Evolutionary conservation across 2,888 invertebrate species (phyloP).

Genomic region (Drosophila eohydei): DNA sequence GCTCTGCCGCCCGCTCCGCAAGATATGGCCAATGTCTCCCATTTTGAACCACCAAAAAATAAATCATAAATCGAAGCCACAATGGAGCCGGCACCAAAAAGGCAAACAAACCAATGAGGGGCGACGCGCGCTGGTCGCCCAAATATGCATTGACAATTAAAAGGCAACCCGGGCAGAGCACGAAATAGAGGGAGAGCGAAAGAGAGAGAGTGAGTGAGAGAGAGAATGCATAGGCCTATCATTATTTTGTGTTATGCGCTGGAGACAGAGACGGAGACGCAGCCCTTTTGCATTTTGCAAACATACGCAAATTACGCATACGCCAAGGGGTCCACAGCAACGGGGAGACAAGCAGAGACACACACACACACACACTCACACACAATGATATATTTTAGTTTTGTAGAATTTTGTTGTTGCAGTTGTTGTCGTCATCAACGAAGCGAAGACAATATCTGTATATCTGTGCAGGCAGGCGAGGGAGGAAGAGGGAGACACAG

Average conservation of each 20-base stretch:
- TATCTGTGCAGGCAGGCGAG: conserved; percentile 18
- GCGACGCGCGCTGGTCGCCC: conserved; percentile 18
- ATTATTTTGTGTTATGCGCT: conserved; percentile 70
- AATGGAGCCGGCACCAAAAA: conserved; percentile 46
- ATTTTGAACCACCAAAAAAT: conserved; percentile 60
- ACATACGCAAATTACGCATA: conserved; percentile 72
- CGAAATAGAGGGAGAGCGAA: not conserved
- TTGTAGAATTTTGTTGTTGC: conserved; percentile 56
- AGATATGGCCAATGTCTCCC: conserved; percentile 30
- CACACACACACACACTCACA: conserved; percentile 7
- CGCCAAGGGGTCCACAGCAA: conserved; percentile 11
- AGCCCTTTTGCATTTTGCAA: conserved; percentile 64
- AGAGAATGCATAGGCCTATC: conserved; percentile 48
- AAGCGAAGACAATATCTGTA: conserved; percentile 70
- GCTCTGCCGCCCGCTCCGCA: not conserved
- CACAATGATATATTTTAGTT: conserved; percentile 67
- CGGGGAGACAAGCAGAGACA: not conserved
- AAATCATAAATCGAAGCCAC: conserved; percentile 75
- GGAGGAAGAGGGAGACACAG: not conserved
- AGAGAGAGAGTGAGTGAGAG: not conserved
- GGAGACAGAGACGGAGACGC: conserved; percentile 27
- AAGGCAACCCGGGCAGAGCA: conserved; percentile 32
- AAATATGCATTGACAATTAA: conserved; percentile 78
- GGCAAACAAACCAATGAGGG: conserved; percentile 55
- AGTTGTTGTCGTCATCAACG: conserved; percentile 51